Conservation (phyloP, 1,140 invertebrate genomes). For the Gonatopus flavifemur region DNA sequence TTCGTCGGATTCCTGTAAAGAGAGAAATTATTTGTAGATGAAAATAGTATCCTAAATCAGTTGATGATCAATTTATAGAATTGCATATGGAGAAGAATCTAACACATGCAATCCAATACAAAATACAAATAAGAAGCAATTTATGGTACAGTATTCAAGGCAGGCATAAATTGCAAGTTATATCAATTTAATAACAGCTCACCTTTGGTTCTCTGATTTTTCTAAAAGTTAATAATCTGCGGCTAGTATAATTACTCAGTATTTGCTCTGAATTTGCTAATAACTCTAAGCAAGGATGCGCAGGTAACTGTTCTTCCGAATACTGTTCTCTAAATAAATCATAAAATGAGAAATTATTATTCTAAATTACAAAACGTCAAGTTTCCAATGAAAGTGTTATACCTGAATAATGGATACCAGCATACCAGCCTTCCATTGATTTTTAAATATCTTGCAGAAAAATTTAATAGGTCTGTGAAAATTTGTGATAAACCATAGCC, state of each 20-base stretch:
- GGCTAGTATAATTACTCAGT: slow-evolving; percentile 74
- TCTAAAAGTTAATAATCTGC: slow-evolving; percentile 83
- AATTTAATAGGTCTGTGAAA: slow-evolving; percentile 80
- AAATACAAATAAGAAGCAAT: slow-evolving; percentile 3
- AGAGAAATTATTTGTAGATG: too few species aligned
- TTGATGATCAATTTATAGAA: too few species aligned
- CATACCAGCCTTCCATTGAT: slow-evolving; percentile 80
- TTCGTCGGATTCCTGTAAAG: slow-evolving; percentile 36
- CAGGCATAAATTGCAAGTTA: slow-evolving; percentile 18
- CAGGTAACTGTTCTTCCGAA: slow-evolving; percentile 71
- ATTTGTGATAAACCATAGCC: slow-evolving; percentile 81
- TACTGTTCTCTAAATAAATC: slow-evolving; percentile 78
- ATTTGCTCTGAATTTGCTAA: slow-evolving; percentile 86
- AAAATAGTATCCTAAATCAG: too few species aligned
- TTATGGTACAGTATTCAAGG: slow-evolving; percentile 9
- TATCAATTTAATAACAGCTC: slow-evolving; percentile 20
- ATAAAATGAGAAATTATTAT: slow-evolving; percentile 30
- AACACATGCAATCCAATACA: too few species aligned
- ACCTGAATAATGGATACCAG: slow-evolving; percentile 89
- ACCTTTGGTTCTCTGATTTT: slow-evolving; percentile 68
- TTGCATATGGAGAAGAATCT: too few species aligned
- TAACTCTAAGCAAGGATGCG: slow-evolving; percentile 76
- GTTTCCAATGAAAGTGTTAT: slow-evolving; percentile 22
- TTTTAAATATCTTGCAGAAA: slow-evolving; percentile 76
- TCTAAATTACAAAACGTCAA: slow-evolving; percentile 6